These are phyloP conservation scores for Parapsyche elsis DNA, from an alignment of 1,140 invertebrate genomes.

Conservation along the genomic window DNA sequence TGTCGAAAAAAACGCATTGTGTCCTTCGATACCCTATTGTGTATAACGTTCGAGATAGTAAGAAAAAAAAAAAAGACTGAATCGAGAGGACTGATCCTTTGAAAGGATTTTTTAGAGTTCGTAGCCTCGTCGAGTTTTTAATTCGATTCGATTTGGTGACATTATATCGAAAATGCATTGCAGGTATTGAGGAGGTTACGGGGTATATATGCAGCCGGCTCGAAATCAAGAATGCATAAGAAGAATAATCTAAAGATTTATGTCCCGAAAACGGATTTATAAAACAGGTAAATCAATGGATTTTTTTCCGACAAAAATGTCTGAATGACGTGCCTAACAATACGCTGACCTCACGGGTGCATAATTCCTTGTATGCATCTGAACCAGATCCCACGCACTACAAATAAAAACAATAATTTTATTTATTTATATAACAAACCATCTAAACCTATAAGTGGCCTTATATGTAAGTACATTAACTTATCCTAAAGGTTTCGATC, in stretches of 20 bases:
- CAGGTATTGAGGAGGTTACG: slow-evolving; percentile 36
- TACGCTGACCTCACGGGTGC: background rate
- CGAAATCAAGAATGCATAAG: slow-evolving; percentile 43
- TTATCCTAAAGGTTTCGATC: too few species aligned
- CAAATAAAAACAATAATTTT: slow-evolving; percentile 12
- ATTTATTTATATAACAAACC: too few species aligned
- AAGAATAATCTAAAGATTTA: slow-evolving; percentile 46
- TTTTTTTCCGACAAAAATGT: slow-evolving; percentile 24
- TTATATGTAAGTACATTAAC: too few species aligned
- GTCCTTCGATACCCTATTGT: slow-evolving; percentile 42
- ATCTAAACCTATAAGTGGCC: too few species aligned
- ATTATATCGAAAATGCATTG: slow-evolving; percentile 51
- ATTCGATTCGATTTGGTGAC: slow-evolving; percentile 55
- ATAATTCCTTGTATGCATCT: background rate
- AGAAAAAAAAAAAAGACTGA: slow-evolving; percentile 28
- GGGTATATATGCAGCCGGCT: background rate
- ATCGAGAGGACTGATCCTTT: slow-evolving; percentile 33
- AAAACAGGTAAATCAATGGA: slow-evolving; percentile 47
- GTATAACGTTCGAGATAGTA: background rate
- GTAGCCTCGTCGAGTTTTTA: slow-evolving; percentile 45
- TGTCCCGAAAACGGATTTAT: slow-evolving; percentile 46
- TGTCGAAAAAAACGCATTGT: slow-evolving; percentile 49
- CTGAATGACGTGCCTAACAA: slow-evolving; percentile 19
- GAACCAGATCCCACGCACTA: slow-evolving; percentile 25
- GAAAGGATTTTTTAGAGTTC: slow-evolving; percentile 36